Conservation (phyloP, 2,113 vertebrate genomes). For the Nematolebias whitei region DNA sequence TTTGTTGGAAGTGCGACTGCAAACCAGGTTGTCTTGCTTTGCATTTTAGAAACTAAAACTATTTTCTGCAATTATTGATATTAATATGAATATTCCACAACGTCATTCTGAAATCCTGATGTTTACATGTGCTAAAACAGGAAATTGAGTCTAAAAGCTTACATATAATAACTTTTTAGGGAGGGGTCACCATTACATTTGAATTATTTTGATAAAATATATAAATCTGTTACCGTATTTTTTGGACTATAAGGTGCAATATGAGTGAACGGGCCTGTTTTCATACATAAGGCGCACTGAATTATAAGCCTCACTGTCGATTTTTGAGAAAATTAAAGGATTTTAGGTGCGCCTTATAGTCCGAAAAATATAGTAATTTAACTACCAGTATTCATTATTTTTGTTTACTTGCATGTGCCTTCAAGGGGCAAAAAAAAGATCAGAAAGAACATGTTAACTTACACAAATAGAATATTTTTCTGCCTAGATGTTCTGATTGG, state of each 20-base stretch:
- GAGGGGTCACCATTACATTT: too few species aligned
- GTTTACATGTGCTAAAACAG: neutral
- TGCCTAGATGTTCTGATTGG: neutral
- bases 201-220: too few species aligned
- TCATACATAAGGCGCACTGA: too few species aligned
- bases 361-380: too few species aligned
- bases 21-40: slow-evolving; percentile 19
- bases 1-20: slow-evolving; percentile 29
- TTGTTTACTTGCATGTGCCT: neutral
- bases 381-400: neutral
- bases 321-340: too few species aligned
- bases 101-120: neutral
- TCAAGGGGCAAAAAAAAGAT: neutral
- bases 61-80: slow-evolving; percentile 11
- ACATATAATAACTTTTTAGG: neutral
- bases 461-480: neutral
- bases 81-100: slow-evolving; percentile 13
- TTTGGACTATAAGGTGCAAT: too few species aligned
- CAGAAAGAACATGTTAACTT: too few species aligned
- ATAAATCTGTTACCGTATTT: too few species aligned
- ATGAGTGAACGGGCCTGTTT: too few species aligned
- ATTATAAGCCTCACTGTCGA: too few species aligned
- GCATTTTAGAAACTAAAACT: slow-evolving; percentile 30
- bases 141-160: neutral
- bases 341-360: too few species aligned